A percentile compares a stretch with the other conserved stretches of the same genome.
phyloP scores from a whole-genome alignment of 2,113 vertebrate species.

The Odocoileus hemionus region DNA sequence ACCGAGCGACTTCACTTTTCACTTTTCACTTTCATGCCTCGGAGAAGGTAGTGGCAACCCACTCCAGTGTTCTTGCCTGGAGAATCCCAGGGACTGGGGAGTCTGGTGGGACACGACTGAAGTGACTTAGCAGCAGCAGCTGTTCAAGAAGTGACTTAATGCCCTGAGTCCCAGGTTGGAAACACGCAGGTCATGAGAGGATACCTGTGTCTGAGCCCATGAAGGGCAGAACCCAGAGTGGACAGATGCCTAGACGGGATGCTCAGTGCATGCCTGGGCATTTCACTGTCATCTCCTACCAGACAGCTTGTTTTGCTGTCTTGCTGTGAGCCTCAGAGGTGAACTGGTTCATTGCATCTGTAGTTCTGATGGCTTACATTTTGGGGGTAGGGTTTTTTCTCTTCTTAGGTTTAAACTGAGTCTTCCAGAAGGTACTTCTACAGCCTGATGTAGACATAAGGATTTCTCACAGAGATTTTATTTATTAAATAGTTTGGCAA shows the following conservation, averaged over 20 bases:
- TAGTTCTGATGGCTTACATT: not conserved
- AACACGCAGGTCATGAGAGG: not conserved
- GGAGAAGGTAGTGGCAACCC: too few species aligned
- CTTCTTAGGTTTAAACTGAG: not conserved
- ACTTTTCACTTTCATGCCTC: too few species aligned
- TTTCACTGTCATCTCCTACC: not conserved
- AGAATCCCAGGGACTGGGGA: too few species aligned
- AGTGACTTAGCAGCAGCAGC: not conserved
- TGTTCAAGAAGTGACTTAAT: not conserved
- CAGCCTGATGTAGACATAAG: not conserved
- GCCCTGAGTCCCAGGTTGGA: not conserved
- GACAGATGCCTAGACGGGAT: not conserved
- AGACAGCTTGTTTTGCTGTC: too few species aligned
- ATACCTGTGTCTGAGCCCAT: fast-evolving
- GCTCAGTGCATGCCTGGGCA: not conserved
- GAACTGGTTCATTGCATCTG: too few species aligned
- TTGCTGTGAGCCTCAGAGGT: not conserved
- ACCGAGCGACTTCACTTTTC: too few species aligned
- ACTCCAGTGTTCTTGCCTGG: too few species aligned
- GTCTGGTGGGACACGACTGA: too few species aligned
- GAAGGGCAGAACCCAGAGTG: not conserved
- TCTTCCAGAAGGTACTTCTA: not conserved
- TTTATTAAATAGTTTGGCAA: not conserved
- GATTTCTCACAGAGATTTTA: not conserved
- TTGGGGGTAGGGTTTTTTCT: not conserved